Base-by-base conservation (phyloP, 2,888 invertebrate genomes). In the Cheilosia soror region DNA sequence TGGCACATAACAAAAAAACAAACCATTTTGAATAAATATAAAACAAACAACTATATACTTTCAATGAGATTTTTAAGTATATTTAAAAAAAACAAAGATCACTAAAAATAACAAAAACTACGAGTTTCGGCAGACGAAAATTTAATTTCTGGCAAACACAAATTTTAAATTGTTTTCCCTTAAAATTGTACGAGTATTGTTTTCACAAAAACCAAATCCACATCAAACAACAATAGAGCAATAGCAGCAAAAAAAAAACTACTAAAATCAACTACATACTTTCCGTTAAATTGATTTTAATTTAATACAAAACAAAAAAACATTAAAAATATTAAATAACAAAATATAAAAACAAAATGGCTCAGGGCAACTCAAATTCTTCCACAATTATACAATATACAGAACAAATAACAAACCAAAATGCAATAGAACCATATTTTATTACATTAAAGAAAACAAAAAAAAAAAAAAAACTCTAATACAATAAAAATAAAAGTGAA, bases 331-430 rank as follows among this genome's bases (percentile, higher is more conserved):
- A 69, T 71, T 81, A 83, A 77, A 60, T 75, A 75, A 84, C 72
- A 76, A 85, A 87, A 88, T 73, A 86, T 80, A 73, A 87, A 27
- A 87, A 87, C 83, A 80, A 89, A 92, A 91, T 90, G 90, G 92
- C 92, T 92, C 92, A 92, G 92, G 92, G 92, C 91, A 91, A 91
- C 91, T 92, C 92, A 91, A 92, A 92, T 91, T 92, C 92, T 92
- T 92, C 92, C 92, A 92, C 89, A 87, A 80, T 85, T 81, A 87
- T 72, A 88, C 84, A 88, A 82, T 86, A 83, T 71, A 87, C 73
- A 87, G 87, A 87, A 68, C 57, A 86, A 82, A 87, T 82, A 87
- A 88, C 76, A 89, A 86, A 85, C 81, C 81, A 77, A 86, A 71
- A 86, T 86, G 86, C 86, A 86, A 86, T 86, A 86, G 86, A 86